phyloP scores from a whole-genome alignment of 2,113 vertebrate species.

The Vidua chalybeata region DNA sequence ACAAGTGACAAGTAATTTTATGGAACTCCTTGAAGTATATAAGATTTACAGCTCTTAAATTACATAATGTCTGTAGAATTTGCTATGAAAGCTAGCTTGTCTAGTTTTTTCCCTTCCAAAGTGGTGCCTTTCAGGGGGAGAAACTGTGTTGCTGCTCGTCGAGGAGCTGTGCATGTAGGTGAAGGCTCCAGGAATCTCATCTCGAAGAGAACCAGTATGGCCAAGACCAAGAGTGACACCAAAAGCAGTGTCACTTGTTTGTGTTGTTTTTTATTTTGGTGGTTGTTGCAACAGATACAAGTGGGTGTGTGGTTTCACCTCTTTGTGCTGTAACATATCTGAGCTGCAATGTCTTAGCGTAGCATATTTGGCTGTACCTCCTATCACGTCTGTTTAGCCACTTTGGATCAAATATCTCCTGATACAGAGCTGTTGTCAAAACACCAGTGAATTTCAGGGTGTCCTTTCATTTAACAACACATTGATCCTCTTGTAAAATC shows the following conservation, averaged over 20 bases:
- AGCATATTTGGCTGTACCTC: not conserved
- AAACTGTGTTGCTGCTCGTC: not conserved
- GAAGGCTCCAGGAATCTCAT: not conserved
- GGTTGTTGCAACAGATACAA: not conserved
- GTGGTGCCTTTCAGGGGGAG: not conserved
- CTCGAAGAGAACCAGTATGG: not conserved
- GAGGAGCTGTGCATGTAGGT: not conserved
- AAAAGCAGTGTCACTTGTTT: not conserved
- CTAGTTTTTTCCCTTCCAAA: not conserved
- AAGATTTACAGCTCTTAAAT: not conserved
- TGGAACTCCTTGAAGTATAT: accelerated
- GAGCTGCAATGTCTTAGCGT: not conserved
- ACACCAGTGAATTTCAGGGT: not conserved
- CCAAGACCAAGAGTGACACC: not conserved
- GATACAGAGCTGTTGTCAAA: not conserved
- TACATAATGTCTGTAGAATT: not conserved
- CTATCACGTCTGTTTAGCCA: not conserved
- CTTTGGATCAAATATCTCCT: not conserved
- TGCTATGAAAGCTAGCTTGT: not conserved
- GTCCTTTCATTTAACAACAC: not conserved
- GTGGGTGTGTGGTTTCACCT: not conserved
- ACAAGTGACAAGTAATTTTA: not conserved
- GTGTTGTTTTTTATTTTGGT: not conserved
- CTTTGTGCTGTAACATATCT: not conserved
- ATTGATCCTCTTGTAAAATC: not conserved